Conservation (phyloP, 2,113 vertebrate species). For the Carettochelys insculpta region DNA sequence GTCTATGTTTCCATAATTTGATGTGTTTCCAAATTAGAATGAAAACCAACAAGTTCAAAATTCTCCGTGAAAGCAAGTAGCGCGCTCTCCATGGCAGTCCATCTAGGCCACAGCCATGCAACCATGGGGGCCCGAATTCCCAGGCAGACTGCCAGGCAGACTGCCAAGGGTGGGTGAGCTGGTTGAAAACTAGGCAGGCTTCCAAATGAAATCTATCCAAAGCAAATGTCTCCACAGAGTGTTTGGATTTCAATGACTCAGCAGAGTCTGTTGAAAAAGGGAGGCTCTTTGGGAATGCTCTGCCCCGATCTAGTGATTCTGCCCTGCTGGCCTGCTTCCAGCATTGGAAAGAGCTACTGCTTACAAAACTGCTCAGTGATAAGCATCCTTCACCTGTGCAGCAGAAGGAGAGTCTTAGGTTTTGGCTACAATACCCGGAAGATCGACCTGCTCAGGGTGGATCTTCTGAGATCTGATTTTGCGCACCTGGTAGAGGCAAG, state of each 20-base stretch:
- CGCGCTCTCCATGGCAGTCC: not conserved
- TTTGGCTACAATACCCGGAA: too few relatives aligned
- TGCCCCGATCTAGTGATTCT: constrained; percentile 10
- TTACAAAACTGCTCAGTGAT: not conserved
- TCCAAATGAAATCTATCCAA: not conserved
- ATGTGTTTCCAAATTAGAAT: not conserved
- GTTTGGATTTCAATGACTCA: not conserved
- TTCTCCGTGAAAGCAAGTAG: not conserved
- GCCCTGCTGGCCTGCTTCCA: not conserved
- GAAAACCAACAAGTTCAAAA: not conserved
- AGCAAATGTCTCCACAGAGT: not conserved
- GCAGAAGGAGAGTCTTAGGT: too few relatives aligned
- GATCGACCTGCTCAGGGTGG: too few relatives aligned
- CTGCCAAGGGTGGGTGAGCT: not conserved
- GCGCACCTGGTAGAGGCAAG: too few relatives aligned
- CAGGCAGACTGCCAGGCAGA: not conserved
- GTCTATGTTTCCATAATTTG: not conserved
- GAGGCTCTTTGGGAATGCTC: too few relatives aligned
- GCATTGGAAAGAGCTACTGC: not conserved
- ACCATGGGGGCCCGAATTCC: not conserved
- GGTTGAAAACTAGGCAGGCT: not conserved
- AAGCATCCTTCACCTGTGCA: not conserved
- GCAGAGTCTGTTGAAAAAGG: not conserved
- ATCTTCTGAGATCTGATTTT: too few relatives aligned
- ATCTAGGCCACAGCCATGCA: not conserved